Base-by-base conservation (phyloP, 2,888 invertebrate species). In the Beris morrisii region DNA sequence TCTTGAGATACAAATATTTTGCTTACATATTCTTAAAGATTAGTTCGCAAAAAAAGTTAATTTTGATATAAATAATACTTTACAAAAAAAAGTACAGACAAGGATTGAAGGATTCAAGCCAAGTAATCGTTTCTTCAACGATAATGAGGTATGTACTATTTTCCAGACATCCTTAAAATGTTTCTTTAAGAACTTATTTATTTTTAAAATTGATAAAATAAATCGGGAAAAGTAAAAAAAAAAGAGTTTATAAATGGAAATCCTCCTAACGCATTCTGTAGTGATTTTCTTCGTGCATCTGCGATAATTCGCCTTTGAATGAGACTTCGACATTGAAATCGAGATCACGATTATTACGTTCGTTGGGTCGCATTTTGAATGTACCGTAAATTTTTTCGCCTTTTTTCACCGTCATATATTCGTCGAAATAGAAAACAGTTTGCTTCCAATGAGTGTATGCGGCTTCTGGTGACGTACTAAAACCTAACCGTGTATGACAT, bases 381-480 rank as follows among this genome's bases (percentile, higher is more conserved):
- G 88, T 87, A 31, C 99, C 99, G 61, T 86, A 88, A 67, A 99
- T 89, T 79, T 95, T 95, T 79, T 99, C 99, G 65, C 90, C 90
- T 75, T 95, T 94, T 79, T 97, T 97, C 6, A 86, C 95, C 3
- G 99, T 99, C 85, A 99, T 88, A 76, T 95, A 95, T 74, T 98
- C 96, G 77, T 96, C 93, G 74, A 98, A 90, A 81, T 99, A 99
- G 83, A 99, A 99, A 59, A 99, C 98, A 6, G 92, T 93, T 70
- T 81, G 81, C 81, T 99, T 99, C 99, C 99, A 99, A 81, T 99
- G 99, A 28, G 99, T 99, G 82, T 99, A 98, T 38, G 93, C 93
- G 1, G 95, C 92, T 78, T 98, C 98, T 0, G 99, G 99, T 0
- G 95, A 95, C 67, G 99, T 99, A 75, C 97, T 97, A 83, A 99